Conservation (phyloP, 2,797 vertebrate genomes). For the Tadarida brasiliensis region DNA sequence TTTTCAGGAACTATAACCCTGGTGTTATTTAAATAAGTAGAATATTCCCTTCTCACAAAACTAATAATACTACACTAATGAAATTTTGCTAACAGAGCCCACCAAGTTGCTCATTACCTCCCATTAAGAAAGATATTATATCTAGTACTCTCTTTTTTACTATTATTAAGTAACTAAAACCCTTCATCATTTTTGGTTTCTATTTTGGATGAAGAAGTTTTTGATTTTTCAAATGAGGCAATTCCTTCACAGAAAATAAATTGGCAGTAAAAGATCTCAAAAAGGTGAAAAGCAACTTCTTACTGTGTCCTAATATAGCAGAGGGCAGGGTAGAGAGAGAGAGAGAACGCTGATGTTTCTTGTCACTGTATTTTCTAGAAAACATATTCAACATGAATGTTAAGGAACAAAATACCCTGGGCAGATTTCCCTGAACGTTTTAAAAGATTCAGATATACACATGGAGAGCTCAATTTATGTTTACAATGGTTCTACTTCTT, state of each 20-base stretch:
- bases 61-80: conserved; percentile 57
- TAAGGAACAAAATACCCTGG: not conserved
- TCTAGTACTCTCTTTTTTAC: conserved; percentile 1
- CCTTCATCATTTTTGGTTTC: not conserved
- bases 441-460: conserved; percentile 17
- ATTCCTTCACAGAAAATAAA: conserved; percentile 36
- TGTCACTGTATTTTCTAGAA: conserved; percentile 14
- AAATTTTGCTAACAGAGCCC: conserved; percentile 63
- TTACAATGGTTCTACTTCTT: not conserved
- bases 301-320: not conserved
- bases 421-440: not conserved
- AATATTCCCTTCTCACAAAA: conserved; percentile 62
- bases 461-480: not conserved
- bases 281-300: not conserved
- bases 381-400: not conserved
- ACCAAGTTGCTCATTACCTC: conserved; percentile 58
- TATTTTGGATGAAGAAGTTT: not conserved
- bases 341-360: not conserved
- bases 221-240: conserved; percentile 56
- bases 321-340: too few relatives aligned
- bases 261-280: conserved; percentile 30
- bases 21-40: conserved; percentile 54
- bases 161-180: conserved; percentile 55
- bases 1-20: conserved; percentile 48
- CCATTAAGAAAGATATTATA: conserved; percentile 58